Base-by-base conservation (phyloP, 1,140 invertebrate genomes). In the Pantala flavescens region DNA sequence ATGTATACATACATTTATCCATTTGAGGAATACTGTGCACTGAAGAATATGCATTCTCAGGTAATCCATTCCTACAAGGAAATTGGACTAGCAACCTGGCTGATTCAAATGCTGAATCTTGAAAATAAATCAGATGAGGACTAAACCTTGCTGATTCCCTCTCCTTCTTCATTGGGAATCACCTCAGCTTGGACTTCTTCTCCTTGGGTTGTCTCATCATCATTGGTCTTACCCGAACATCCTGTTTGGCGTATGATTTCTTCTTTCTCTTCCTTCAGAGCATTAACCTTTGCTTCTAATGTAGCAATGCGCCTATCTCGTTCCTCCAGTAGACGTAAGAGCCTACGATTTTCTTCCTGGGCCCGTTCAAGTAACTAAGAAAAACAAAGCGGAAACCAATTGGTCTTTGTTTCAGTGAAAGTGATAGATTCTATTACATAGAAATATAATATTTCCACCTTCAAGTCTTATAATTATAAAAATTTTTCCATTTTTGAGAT, bases 221-320 rank as follows among this genome's bases (percentile, higher is more conserved):
- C 49, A 63, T 63, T 21, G 2, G 49, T 16, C 12, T 63, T 63
- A 3, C 12, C 49, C 2, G 16, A 3, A 63, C 49, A 21, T 1
- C 3, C 14, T 7, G n/a, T 12, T 12, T 63, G 3, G 12, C 49
- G 49, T 12, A 63, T 7, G 12, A 63, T 63, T 63, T 63, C 49
- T 21, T 63, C 49, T 12, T 63, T 63, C 49, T 63, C 49, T 21
- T 63, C 49, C 12, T 12, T 1, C 12, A 63, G 49, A 63, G 73
- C 76, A 16, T 21, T 63, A 19, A 83, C 73, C 23, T 78, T 77
- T n/a, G 80, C 79, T 77, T 89, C 85, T 7, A 89, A 79, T 0
- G 84, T 81, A 43, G 83, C 81, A 77, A 89, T 88, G 77, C 84
- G 83, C 75, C 83, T 82, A 75, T 89, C 87, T 74, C 86, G 84